Base-by-base conservation (phyloP, 2,797 vertebrate species). In the Periparus ater region DNA sequence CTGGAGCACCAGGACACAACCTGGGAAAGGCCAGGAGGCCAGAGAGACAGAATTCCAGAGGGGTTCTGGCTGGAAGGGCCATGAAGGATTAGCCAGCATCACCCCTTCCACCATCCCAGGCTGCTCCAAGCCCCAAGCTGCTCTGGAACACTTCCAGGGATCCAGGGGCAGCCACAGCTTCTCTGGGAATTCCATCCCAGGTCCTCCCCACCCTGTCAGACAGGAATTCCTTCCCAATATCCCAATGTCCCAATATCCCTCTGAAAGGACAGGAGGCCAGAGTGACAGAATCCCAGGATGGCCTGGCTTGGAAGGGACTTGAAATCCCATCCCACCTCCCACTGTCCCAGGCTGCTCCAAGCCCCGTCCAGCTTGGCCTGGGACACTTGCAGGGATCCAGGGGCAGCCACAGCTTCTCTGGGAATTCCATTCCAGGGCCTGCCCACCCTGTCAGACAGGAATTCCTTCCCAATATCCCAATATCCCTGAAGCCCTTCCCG, bases 161-260 rank as follows among this genome's bases (percentile, higher is more conserved):
- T 62, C 16, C 54, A 53, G 29, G 29, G 47, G 10, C 54, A 67
- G 38, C 53, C 55, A 42, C 22, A 75, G 62, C 38, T 53, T 2
- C 27, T n/a, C 53, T 17, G 30, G 34, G 6, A 17, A 42, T 1
- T 4, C 38, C 8, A 3, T 21, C 1, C 58, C 48, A 53, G 26
- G 1, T 2, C n/a, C 38, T 26, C 4, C 2, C 10, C 38, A 36
- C 2, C 7, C 22, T 53, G 44, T 21, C 4, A 54, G 40, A 2
- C 38, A 61, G 8, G 15, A 61, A 54, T 40, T 10, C 29, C 48
- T 34, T 29, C 53, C 53, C 25, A 34, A 22, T 17, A 42, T 17
- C 42, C 42, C 25, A 34, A 22, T 17, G 17, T 17, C 42, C 42
- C 42, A 42, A 17, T 40, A 40, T 40, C 38, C 38, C 38, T 40